Base-by-base conservation (phyloP, 2,797 vertebrate species). In the Hirundo rustica region DNA sequence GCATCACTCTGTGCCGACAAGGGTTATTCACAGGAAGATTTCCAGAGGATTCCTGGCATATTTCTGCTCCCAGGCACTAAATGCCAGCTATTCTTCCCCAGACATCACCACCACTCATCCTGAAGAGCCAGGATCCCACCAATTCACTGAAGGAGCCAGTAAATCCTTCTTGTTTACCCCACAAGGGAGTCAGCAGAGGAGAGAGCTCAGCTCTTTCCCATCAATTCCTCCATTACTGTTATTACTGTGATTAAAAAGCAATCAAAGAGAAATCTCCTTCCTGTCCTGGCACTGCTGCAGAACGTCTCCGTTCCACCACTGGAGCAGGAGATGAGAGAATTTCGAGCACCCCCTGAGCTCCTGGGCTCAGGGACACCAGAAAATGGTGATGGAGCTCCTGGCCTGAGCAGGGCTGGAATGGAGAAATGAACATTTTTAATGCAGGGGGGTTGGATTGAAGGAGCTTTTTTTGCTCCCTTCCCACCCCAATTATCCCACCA, bases 241-340 rank as follows among this genome's bases (percentile, higher is more conserved):
- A 92, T 97, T 96, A 93, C 95, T 83, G 93, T 91, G 95, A 96
- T 96, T 95, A 97, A 94, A 96, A 96, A 97, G 94, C 93, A 94
- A 93, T 95, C 91, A 88, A 54, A 89, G 91, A 75, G 62, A 95
- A 94, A 92, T 91, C 89, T 92, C 72, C 73, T 94, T 78, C 80
- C 68, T 66, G 88, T 77, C 92, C 85, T 72, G 70, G 94, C 96
- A 92, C 90, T 50, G 76, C 91, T 68, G 82, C 70, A 57, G 65
- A 77, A 79, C 5, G 5, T 65, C 88, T 93, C 80, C 3, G 87
- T 85, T 72, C 55, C 71, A 82, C 53, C 58, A 20, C 48, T 48
- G 78, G 55, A 90, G 80, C 72, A 38, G 8, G 57, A 85, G 91
- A 64, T 32, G 47, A 64, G 36, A 11, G 16, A 77, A 68, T 71